Base-by-base conservation (phyloP, 2,797 vertebrate species). In the Sebastes dallii region DNA sequence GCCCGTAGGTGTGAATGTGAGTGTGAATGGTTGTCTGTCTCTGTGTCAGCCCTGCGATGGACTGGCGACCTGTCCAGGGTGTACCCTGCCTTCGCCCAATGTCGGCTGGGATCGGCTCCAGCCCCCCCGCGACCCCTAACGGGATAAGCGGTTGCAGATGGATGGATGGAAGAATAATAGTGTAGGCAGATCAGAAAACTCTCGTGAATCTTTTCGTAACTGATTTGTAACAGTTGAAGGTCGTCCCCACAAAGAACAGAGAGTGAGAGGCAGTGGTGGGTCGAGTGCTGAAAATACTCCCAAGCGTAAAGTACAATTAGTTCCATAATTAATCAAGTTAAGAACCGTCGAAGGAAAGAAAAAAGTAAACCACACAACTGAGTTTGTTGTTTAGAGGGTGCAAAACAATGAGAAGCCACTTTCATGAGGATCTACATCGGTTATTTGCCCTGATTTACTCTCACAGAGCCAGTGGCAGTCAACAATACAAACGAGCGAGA, bases 381-480 rank as follows among this genome's bases (percentile, higher is more conserved):
- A 60, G 10, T 22, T 20, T 71, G 22, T 58, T 27, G 34, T 83
- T 55, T n/a, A 4, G 29, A 50, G 27, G 10, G 4, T n/a, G n/a
- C 52, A 54, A 13, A 52, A 58, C 61, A 61, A 56, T 29, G 9
- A 54, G 22, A 62, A 55, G 25, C 0, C 8, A 34, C 18, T 36
- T 67, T 60, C 46, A 39, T 4, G 55, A 76, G 61, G 32, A 66
- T 66, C 58, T 64, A 68, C 55, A 22, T 56, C 3, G 8, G 67
- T 69, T 86, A 62, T 82, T 77, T 65, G 60, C 6, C 62, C 75
- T 80, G 75, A 77, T 80, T 85, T 87, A 75, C 67, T 6, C 81
- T 72, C 77, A 4, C 70, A 9, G 68, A 79, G 66, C 69, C 59
- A 14, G 62, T 42, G 69, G 79, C 72, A 55, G 80, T 84, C 77